Evolutionary conservation across 2,888 invertebrate genomes (phyloP).

Genomic region (Cremastinae sp.): DNA sequence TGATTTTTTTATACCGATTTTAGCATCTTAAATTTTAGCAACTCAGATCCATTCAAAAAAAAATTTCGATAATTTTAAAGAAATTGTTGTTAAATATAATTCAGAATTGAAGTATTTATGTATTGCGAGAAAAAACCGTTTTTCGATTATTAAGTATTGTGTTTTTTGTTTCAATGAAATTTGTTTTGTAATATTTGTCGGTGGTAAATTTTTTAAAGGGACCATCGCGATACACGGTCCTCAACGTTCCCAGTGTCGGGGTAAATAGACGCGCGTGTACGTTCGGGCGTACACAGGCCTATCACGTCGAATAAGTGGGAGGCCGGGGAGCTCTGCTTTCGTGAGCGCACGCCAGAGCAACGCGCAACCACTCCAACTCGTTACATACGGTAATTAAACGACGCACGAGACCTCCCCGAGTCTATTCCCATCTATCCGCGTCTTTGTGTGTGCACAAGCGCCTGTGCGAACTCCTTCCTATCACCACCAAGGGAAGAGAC

Average conservation of each 20-base stretch:
- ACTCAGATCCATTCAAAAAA: too few relatives aligned
- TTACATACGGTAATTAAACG: constrained; percentile 80
- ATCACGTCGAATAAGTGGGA: constrained; percentile 41
- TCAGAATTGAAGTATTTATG: too few relatives aligned
- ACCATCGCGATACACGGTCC: not conserved
- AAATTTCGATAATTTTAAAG: too few relatives aligned
- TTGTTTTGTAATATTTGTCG: too few relatives aligned
- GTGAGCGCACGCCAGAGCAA: constrained; percentile 75
- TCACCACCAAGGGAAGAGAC: constrained; percentile 12
- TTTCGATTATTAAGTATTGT: too few relatives aligned
- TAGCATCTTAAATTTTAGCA: too few relatives aligned
- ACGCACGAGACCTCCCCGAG: constrained; percentile 76
- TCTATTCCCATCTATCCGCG: constrained; percentile 32
- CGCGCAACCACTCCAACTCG: constrained; percentile 76
- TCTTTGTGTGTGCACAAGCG: not conserved
- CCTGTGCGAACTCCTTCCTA: constrained; percentile 11
- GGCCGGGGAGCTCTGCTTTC: constrained; percentile 69
- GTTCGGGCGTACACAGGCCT: constrained; percentile 22
- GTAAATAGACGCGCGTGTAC: not conserved
- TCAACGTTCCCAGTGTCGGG: constrained; percentile 39
- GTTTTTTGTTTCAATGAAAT: too few relatives aligned
- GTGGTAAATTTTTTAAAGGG: not conserved
- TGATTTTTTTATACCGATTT: too few relatives aligned
- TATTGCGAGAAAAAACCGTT: too few relatives aligned
- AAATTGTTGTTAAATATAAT: too few relatives aligned